Conservation (phyloP, 1,140 invertebrate species). For the Caenorhabditis elegans region DNA sequence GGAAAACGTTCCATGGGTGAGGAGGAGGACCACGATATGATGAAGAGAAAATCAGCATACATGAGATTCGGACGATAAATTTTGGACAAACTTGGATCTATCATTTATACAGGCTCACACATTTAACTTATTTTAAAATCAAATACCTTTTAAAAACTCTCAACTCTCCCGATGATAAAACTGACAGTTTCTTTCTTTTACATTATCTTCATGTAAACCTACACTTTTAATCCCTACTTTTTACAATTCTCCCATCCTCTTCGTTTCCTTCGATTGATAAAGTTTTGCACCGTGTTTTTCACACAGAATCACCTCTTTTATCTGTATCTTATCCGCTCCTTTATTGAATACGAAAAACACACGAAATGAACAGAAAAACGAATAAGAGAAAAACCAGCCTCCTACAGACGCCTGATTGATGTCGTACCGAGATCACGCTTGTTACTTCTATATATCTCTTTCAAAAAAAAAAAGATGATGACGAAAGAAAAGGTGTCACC, state of each 20-base stretch:
- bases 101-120: neutral
- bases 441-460: neutral
- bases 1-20: neutral
- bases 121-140: neutral
- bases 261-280: slow-evolving; percentile 15
- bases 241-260: neutral
- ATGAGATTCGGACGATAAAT: slow-evolving; percentile 1
- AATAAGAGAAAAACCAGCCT: slow-evolving; percentile 3
- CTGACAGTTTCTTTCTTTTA: neutral
- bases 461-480: neutral
- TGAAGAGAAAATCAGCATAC: slow-evolving; percentile 18
- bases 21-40: slow-evolving; percentile 10
- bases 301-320: neutral
- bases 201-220: too few relatives aligned
- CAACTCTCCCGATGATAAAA: neutral
- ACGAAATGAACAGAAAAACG: neutral
- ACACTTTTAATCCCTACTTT: too few relatives aligned
- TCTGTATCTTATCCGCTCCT: neutral
- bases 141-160: too few relatives aligned
- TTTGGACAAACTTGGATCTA: neutral
- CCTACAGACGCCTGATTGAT: slow-evolving; percentile 6
- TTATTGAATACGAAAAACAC: neutral
- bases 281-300: slow-evolving; percentile 31
- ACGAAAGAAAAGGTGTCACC: neutral
- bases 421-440: neutral